These are phyloP conservation scores for Cryptoblepharus egeriae DNA, from an alignment of 2,797 vertebrate species.

Conservation along the genomic window DNA sequence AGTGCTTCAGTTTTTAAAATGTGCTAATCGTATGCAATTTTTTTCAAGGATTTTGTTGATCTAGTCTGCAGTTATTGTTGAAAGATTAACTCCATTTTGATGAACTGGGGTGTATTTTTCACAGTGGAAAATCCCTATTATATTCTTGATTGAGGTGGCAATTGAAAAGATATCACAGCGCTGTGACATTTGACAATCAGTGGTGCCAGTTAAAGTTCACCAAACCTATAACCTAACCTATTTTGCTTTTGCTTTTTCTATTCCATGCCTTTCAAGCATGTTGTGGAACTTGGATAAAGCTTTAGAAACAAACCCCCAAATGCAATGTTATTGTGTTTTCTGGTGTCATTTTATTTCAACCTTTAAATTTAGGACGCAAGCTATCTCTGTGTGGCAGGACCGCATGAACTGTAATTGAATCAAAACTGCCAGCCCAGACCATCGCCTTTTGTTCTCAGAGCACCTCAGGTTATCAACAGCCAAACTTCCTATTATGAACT, in stretches of 20 bases:
- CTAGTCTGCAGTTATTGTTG: neutral
- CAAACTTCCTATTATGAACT: neutral
- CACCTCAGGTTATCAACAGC: slow-evolving; percentile 1
- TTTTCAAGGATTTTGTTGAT: neutral
- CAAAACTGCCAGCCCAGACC: neutral
- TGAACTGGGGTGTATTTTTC: neutral
- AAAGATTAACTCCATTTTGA: neutral
- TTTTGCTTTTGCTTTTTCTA: neutral
- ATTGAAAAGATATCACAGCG: neutral
- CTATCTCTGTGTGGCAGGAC: neutral
- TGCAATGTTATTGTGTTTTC: neutral
- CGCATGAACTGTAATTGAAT: slow-evolving; percentile 11
- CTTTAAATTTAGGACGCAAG: neutral
- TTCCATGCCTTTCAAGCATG: neutral
- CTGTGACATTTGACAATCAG: neutral
- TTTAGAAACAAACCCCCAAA: neutral
- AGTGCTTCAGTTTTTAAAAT: neutral
- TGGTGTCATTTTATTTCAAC: neutral
- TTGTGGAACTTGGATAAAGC: neutral
- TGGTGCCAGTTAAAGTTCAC: neutral
- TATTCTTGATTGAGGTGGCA: neutral
- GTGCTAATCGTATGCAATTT: neutral
- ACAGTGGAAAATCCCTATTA: neutral
- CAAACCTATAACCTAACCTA: neutral
- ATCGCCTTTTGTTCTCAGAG: neutral